Conservation (phyloP, 2,888 invertebrate genomes). For the Beris morrisii region DNA sequence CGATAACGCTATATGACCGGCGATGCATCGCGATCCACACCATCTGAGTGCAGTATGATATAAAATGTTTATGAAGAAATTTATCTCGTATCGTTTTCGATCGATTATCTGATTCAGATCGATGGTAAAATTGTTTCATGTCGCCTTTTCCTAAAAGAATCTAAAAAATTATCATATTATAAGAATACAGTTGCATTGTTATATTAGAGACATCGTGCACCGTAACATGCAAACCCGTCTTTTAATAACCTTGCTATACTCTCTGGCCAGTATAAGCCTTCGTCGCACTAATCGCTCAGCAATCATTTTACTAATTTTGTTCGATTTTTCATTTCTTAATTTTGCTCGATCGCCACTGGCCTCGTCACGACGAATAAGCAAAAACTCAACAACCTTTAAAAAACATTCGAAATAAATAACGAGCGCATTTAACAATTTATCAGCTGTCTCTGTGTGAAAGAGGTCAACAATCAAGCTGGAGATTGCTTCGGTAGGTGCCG, state of each 20-base stretch:
- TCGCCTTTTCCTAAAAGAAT: conserved; percentile 32
- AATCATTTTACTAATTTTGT: conserved; percentile 47
- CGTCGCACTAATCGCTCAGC: conserved; percentile 50
- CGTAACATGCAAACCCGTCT: background rate
- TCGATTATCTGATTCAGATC: background rate
- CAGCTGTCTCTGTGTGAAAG: conserved; percentile 47
- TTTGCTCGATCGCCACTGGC: conserved; percentile 43
- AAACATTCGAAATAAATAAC: conserved; percentile 54
- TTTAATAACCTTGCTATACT: conserved; percentile 47
- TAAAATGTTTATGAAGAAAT: conserved; percentile 49
- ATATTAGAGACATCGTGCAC: background rate
- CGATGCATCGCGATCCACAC: conserved; percentile 53
- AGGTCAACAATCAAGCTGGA: conserved; percentile 48
- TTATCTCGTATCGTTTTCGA: conserved; percentile 22
- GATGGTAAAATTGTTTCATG: conserved; percentile 48
- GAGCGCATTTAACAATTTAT: conserved; percentile 48
- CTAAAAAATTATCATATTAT: background rate
- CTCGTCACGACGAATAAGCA: conserved; percentile 52
- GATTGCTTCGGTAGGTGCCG: conserved; percentile 47
- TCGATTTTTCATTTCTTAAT: conserved; percentile 41
- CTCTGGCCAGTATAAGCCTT: conserved; percentile 51
- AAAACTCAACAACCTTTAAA: conserved; percentile 51
- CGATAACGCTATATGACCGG: conserved; percentile 44
- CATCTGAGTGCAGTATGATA: conserved; percentile 49
- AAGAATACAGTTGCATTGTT: background rate